Conservation (phyloP, 2,113 vertebrate genomes). For the Hippocampus mohnikei region DNA sequence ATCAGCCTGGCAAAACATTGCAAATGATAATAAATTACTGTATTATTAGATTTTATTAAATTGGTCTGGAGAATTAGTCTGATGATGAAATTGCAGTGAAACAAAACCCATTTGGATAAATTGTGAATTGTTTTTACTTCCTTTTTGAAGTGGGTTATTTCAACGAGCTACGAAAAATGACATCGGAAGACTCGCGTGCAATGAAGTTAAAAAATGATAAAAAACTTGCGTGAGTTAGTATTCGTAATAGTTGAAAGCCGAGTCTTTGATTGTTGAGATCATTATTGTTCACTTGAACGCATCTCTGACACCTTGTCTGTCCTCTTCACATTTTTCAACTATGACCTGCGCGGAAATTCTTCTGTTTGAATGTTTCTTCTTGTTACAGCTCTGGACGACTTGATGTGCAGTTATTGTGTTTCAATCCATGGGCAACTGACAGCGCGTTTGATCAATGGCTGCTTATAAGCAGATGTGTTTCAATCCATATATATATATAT, state of each 20-base stretch:
- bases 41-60: constrained; percentile 6
- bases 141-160: not conserved
- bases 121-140: not conserved
- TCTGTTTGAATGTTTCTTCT: too few relatives aligned
- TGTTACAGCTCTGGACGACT: too few relatives aligned
- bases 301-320: not conserved
- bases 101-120: not conserved
- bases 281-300: not conserved
- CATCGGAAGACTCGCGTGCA: not conserved
- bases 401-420: too few relatives aligned
- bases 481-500: too few relatives aligned
- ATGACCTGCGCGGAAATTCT: too few relatives aligned
- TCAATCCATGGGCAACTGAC: too few relatives aligned
- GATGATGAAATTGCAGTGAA: constrained; percentile 32
- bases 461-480: too few relatives aligned
- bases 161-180: constrained; percentile 35
- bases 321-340: too few relatives aligned
- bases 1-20: constrained; percentile 44
- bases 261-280: too few relatives aligned
- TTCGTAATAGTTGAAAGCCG: too few relatives aligned
- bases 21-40: constrained; percentile 12
- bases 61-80: constrained; percentile 39
- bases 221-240: too few relatives aligned
- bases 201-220: not conserved
- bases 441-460: too few relatives aligned